These are phyloP conservation scores for Phrixothrix hirtus DNA, from an alignment of 2,888 invertebrate genomes.

Conservation along the genomic window DNA sequence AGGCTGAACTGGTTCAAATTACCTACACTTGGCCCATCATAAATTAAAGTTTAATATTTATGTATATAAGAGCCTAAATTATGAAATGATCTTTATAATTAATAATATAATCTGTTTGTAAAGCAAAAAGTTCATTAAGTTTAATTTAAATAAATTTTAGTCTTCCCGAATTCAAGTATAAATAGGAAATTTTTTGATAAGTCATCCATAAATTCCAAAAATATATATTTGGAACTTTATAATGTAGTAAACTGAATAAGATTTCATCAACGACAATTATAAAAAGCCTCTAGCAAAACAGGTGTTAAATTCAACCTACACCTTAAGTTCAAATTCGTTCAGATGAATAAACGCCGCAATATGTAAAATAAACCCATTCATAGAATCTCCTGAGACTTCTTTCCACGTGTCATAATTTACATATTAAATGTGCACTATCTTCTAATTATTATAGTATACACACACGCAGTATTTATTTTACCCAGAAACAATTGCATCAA, in stretches of 20 bases:
- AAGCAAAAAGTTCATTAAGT: not conserved
- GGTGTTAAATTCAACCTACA: slow-evolving; percentile 15
- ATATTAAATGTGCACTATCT: no score
- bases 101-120: not conserved
- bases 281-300: slow-evolving; percentile 10
- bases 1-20: slow-evolving; percentile 9
- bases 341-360: not conserved
- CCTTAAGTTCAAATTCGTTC: not conserved
- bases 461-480: no score
- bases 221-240: not conserved
- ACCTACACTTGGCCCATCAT: not conserved
- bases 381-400: no score
- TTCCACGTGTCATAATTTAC: no score
- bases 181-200: no score
- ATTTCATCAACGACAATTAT: slow-evolving; percentile 12
- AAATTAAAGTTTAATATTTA: not conserved
- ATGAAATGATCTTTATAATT: not conserved
- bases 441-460: no score
- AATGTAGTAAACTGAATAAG: not conserved
- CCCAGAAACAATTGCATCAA: no score
- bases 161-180: no score
- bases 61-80: not conserved
- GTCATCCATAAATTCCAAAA: not conserved
- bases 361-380: no score
- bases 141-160: no score